phyloP scores from a whole-genome alignment of 2,113 vertebrate genomes.

The Halichoerus grypus region DNA sequence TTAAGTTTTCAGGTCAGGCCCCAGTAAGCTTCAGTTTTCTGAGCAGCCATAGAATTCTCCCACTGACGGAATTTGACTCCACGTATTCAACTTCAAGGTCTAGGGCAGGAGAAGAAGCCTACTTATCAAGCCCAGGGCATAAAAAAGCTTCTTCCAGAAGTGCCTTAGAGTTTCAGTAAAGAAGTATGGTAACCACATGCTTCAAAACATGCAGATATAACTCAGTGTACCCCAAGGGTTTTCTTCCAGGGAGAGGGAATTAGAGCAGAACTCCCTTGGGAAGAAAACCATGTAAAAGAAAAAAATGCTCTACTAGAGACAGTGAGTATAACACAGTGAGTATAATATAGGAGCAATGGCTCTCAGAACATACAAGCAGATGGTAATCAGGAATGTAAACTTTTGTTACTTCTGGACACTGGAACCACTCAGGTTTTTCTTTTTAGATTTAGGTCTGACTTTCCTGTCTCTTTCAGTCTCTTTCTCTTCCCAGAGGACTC shows the following conservation, averaged over 20 bases:
- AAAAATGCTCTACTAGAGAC: not conserved
- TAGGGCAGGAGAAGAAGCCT: not conserved
- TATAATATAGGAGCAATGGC: not conserved
- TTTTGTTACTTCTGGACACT: not conserved
- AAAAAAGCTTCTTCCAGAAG: not conserved
- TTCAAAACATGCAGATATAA: not conserved
- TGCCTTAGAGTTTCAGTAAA: not conserved
- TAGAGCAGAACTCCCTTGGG: not conserved
- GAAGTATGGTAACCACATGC: not conserved
- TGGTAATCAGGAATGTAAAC: not conserved
- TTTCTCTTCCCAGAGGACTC: not conserved
- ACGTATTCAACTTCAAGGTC: not conserved
- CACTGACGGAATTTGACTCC: not conserved
- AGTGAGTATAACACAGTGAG: not conserved
- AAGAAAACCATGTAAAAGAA: not conserved
- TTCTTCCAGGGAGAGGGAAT: not conserved
- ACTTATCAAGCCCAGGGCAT: not conserved
- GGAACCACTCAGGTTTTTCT: not conserved
- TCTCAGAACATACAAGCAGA: not conserved
- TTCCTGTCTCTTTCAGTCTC: not conserved
- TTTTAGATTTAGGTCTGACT: not conserved
- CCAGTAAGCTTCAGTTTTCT: not conserved
- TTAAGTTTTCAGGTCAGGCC: not conserved
- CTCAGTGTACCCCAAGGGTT: not conserved
- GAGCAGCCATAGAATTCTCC: not conserved